Base-by-base conservation (phyloP, 2,113 vertebrate species). In the Plectropomus leopardus region DNA sequence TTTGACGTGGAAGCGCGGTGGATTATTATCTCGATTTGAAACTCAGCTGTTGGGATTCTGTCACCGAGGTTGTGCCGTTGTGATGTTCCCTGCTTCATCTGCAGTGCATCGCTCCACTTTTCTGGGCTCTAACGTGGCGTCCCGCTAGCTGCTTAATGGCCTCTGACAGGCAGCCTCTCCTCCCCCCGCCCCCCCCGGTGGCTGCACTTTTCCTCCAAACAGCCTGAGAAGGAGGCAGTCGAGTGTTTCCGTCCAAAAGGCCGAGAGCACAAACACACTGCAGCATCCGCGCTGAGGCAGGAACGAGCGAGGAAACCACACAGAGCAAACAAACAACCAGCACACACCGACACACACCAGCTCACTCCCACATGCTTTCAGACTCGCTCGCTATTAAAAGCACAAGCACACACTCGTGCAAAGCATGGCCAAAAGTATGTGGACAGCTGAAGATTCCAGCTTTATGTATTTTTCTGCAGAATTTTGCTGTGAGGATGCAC, bases 71-170 rank as follows among this genome's bases (percentile, higher is more conserved):
- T 54, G 68, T 74, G 42, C 67, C 50, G 7, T 9, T 32, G 42
- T 54, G 48, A 64, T 26, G 57, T 65, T 54, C 48, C n/a, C 66
- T 24, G 47, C 67, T 59, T 80, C 36, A 59, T 83, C 80, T 73
- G 74, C 63, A 67, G 55, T 66, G 77, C 74, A 72, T 73, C 34
- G 79, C 79, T 67, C 51, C 17, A 11, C 63, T 85, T 59, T 51
- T 51, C 78, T 72, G 76, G 65, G 40, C 78, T 81, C 11, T 71
- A 83, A 36, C 71, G 59, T 69, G 77, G 73, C 55, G 17, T 78
- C 75, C 86, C 16, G 70, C 72, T 69, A 47, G 78, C 78, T 84
- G 78, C 86, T 50, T 84, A 89, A 90, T 87, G 88, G 86, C 85
- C 83, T 75, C 86, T 86, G 88, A 88, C 85, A 88, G 78, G 17